A percentile compares a stretch with the other conserved stretches of the same genome.
Conservation (phyloP, 2,888 invertebrate genomes). For the Platycheirus albimanus region DNA sequence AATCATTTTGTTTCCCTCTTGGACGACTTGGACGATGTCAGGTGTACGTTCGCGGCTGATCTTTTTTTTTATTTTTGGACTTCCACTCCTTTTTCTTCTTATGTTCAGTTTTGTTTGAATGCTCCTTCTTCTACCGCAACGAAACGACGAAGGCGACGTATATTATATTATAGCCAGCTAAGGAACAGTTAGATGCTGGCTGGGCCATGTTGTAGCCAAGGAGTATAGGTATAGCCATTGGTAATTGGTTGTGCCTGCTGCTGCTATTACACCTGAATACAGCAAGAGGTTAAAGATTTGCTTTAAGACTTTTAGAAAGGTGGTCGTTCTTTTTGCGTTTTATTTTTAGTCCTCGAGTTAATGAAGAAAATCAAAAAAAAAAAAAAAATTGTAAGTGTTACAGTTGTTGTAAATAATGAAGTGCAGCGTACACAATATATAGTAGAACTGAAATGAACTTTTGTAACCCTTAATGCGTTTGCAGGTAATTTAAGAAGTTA, state of each 20-base stretch:
- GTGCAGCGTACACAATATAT: slow-evolving; percentile 29
- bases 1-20: slow-evolving; percentile 61
- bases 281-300: slow-evolving; percentile 69
- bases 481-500: not conserved
- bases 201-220: slow-evolving; percentile 43
- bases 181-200: slow-evolving; percentile 63
- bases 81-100: slow-evolving; percentile 13
- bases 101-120: slow-evolving; percentile 24
- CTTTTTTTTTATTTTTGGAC: slow-evolving; percentile 10
- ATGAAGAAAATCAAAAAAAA: slow-evolving; percentile 44
- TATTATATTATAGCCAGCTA: too few species aligned
- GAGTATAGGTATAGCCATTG: slow-evolving; percentile 40
- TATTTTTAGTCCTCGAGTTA: slow-evolving; percentile 42
- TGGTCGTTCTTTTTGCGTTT: slow-evolving; percentile 9
- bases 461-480: slow-evolving; percentile 38
- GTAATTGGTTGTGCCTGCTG: slow-evolving; percentile 68
- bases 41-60: slow-evolving; percentile 56
- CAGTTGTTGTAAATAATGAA: slow-evolving; percentile 59
- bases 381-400: slow-evolving; percentile 51
- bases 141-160: not conserved
- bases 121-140: slow-evolving; percentile 7
- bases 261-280: slow-evolving; percentile 69
- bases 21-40: slow-evolving; percentile 54
- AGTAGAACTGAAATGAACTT: slow-evolving; percentile 38
- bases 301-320: slow-evolving; percentile 57